These are phyloP conservation scores for Neosalanx taihuensis DNA, from an alignment of 2,797 vertebrate species.

Conservation along the genomic window DNA sequence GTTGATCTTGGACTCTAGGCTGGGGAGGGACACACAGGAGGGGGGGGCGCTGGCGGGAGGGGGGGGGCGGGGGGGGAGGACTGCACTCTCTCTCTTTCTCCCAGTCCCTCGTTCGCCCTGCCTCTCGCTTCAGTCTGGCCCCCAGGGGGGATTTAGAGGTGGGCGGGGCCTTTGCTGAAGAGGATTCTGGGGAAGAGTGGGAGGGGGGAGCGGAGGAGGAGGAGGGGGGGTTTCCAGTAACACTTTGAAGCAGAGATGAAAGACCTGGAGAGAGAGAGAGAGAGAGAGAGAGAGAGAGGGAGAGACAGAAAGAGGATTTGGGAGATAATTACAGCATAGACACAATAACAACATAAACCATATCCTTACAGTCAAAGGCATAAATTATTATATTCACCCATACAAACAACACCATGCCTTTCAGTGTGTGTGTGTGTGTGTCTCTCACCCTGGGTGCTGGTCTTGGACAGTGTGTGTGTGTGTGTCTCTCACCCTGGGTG, in stretches of 20 bases:
- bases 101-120: slow-evolving; percentile 57
- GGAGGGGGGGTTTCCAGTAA: slow-evolving; percentile 70
- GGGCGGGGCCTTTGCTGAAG: slow-evolving; percentile 73
- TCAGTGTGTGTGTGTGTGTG: too few species aligned
- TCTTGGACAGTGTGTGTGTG: too few species aligned
- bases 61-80: slow-evolving; percentile 51
- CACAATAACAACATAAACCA: not conserved
- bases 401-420: too few species aligned
- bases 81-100: slow-evolving; percentile 61
- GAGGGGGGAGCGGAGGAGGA: slow-evolving; percentile 46
- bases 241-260: slow-evolving; percentile 91
- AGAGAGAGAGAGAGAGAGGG: slow-evolving; percentile 73
- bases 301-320: not conserved
- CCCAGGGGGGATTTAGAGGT: slow-evolving; percentile 55
- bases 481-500: too few species aligned
- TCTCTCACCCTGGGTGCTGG: too few species aligned
- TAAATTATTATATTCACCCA: too few species aligned
- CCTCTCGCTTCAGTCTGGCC: slow-evolving; percentile 63
- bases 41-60: slow-evolving; percentile 39
- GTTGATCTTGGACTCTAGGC: slow-evolving; percentile 97
- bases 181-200: slow-evolving; percentile 71
- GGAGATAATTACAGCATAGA: slow-evolving; percentile 15
- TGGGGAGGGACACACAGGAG: slow-evolving; percentile 70
- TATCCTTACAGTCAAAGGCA: not conserved
- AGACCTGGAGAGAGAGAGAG: slow-evolving; percentile 73